Base-by-base conservation (phyloP, 2,797 vertebrate species). In the Cryptoprocta ferox region DNA sequence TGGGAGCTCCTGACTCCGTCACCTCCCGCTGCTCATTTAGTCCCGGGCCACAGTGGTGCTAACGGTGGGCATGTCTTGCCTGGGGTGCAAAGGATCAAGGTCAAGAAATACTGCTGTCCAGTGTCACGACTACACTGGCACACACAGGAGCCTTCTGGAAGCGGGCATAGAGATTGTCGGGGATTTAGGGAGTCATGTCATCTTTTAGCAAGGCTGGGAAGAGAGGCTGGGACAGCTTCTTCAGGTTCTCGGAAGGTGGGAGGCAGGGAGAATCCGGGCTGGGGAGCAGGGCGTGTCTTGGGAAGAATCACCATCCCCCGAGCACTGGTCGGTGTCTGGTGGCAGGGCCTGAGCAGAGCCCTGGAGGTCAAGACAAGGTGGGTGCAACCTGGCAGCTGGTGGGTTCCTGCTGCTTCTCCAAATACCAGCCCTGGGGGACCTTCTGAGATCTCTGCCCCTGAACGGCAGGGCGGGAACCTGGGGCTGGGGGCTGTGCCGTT, bases 281-380 rank as follows among this genome's bases (percentile, higher is more conserved):
- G 70, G 59, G 42, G 35, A 39, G 45, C 24, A n/a, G 70, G 59
- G 82, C 15, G 19, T 12, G 3, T 56, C 37, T 71, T 65, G 59
- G 82, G 32, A 68, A 65, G 24, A 18, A 19, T 75, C 65, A 39
- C 70, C 19, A 1, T 35, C n/a, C 70, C 13, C 39, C 0, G 1
- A 68, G 13, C 35, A n/a, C 73, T 80, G 73, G 16, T 45, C 88
- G 82, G 37, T 65, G 75, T 56, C 84, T 90, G 88, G 89, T 0
- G 16, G 39, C 66, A 37, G 15, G 76, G 68, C 42, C 86, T 13
- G 73, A 88, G 89, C 68, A 85, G 73, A 96, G 28, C 83, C 15
- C 1, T 39, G 87, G 50, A 84, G 24, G 71, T 87, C 65, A 96
- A 94, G 68, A 79, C 59, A 96, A 98, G 98, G 97, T 97, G 97